These are phyloP conservation scores for Lottia scabra DNA, from an alignment of 2,888 invertebrate species.

Conservation along the genomic window DNA sequence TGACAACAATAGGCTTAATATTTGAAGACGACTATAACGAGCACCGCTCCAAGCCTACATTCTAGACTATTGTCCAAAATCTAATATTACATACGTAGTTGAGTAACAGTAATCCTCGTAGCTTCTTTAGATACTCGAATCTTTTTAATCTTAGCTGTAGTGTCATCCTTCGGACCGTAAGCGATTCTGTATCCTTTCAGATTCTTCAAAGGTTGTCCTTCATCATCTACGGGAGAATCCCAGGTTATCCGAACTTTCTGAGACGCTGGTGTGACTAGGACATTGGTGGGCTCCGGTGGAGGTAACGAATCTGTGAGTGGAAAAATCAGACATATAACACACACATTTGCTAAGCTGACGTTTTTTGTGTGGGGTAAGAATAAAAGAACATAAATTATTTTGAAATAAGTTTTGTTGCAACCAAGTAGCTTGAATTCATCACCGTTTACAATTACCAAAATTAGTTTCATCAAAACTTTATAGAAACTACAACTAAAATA, in stretches of 20 bases:
- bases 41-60: no score
- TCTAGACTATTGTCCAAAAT: no score
- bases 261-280: conserved; percentile 25
- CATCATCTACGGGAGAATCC: background rate
- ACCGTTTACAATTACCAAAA: no score
- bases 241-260: conserved; percentile 22
- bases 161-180: conserved; percentile 22
- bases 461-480: no score
- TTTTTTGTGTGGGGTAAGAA: no score
- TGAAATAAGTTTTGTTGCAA: no score
- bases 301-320: conserved; percentile 29
- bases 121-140: conserved; percentile 9
- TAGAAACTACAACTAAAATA: no score
- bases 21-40: no score
- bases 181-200: conserved; percentile 24
- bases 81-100: conserved; percentile 31
- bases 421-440: no score
- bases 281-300: conserved; percentile 38
- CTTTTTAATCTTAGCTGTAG: conserved; percentile 19
- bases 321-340: background rate
- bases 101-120: conserved; percentile 19
- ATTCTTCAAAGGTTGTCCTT: conserved; percentile 11
- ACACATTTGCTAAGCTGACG: no score
- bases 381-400: no score
- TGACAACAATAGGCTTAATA: no score